Conservation (phyloP, 2,888 invertebrate species). For the Protonemura montana region DNA sequence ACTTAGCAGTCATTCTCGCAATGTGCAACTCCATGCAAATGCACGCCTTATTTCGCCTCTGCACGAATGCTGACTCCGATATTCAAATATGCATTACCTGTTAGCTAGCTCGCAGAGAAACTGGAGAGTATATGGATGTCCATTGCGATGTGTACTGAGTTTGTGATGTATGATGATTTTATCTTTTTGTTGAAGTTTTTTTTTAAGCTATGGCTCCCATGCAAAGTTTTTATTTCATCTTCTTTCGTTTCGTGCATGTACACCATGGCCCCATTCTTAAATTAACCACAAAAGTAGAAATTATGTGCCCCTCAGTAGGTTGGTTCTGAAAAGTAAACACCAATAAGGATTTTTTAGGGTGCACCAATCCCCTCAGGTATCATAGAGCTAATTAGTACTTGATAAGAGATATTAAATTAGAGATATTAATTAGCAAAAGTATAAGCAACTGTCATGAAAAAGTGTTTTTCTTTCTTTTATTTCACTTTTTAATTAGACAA, state of each 20-base stretch:
- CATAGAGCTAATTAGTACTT: too few relatives aligned
- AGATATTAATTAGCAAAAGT: too few relatives aligned
- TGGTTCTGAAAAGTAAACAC: too few relatives aligned
- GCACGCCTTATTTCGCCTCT: not conserved
- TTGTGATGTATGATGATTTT: not conserved
- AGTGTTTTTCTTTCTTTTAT: not conserved
- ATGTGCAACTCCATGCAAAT: not conserved
- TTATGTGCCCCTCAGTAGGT: not conserved
- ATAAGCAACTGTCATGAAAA: too few relatives aligned
- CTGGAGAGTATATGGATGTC: not conserved
- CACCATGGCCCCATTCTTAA: not conserved
- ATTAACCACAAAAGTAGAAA: not conserved
- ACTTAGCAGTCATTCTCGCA: not conserved
- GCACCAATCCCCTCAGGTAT: too few relatives aligned
- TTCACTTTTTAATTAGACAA: not conserved
- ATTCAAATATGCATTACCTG: constrained; percentile 2
- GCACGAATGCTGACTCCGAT: not conserved
- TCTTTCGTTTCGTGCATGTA: constrained; percentile 18
- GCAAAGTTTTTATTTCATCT: constrained; percentile 27
- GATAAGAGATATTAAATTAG: too few relatives aligned
- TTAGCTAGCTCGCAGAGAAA: not conserved
- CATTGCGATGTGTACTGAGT: not conserved
- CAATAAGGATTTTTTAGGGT: too few relatives aligned
- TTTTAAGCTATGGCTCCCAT: not conserved
- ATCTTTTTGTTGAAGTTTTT: not conserved